Conservation (phyloP, 1,140 invertebrate genomes). For the Periplaneta americana region DNA sequence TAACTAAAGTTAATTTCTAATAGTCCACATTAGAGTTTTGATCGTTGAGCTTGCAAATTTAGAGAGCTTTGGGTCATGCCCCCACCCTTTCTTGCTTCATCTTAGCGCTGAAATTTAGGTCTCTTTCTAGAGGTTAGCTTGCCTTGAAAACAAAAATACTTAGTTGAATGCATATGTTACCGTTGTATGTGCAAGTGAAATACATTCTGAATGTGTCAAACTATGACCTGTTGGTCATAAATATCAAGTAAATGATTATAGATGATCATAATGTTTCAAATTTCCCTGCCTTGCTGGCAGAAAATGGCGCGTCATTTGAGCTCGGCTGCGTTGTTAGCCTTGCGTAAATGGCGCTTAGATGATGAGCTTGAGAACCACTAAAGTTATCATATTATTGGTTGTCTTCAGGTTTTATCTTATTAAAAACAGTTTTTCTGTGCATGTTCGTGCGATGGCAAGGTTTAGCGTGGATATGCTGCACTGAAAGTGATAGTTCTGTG, state of each 20-base stretch:
- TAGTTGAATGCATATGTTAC: slow-evolving; percentile 33
- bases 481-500: background rate
- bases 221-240: background rate
- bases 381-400: slow-evolving; percentile 3
- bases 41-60: background rate
- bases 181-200: slow-evolving; percentile 7
- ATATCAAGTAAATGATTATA: background rate
- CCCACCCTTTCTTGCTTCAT: slow-evolving; percentile 10
- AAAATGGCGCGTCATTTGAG: slow-evolving; percentile 44
- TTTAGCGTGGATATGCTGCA: background rate
- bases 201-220: background rate
- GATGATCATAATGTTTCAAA: slow-evolving; percentile 23
- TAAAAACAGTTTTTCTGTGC: background rate
- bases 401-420: slow-evolving; percentile 1
- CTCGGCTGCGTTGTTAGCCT: slow-evolving; percentile 20
- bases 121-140: slow-evolving; percentile 15
- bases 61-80: slow-evolving; percentile 6
- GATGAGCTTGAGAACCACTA: background rate
- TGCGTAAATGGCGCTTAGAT: slow-evolving; percentile 20
- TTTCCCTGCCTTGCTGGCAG: slow-evolving; percentile 32
- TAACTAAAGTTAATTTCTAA: background rate
- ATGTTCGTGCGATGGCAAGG: background rate
- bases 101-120: slow-evolving; percentile 13
- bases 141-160: slow-evolving; percentile 23
- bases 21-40: background rate